These are phyloP conservation scores for Rhamnusium bicolor DNA, from an alignment of 2,888 invertebrate genomes.

Conservation along the genomic window DNA sequence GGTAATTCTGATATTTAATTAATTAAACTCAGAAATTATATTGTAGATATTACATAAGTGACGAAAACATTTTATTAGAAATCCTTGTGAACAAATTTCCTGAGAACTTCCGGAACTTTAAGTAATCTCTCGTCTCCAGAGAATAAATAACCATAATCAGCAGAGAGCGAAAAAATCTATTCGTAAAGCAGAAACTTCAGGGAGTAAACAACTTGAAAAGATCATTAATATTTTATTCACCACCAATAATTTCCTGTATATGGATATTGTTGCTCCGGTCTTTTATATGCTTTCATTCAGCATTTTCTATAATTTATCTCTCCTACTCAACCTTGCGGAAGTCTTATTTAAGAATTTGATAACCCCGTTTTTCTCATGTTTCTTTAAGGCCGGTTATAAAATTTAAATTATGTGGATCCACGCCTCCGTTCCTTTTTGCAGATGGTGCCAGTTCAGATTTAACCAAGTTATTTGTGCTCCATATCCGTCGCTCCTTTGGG, in stretches of 20 bases:
- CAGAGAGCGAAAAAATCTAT: neutral
- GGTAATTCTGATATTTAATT: no score
- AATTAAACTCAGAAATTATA: no score
- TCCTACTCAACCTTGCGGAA: neutral
- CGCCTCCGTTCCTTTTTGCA: conserved; percentile 5
- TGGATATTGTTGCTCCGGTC: no score
- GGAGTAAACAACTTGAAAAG: no score
- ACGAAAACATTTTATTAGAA: no score
- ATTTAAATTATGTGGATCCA: conserved; percentile 8
- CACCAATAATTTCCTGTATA: no score
- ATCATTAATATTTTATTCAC: no score
- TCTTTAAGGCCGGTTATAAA: conserved; percentile 6
- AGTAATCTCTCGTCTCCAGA: neutral
- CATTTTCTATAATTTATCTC: conserved; percentile 6
- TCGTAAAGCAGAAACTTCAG: neutral
- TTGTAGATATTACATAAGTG: no score
- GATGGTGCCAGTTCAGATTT: conserved; percentile 7
- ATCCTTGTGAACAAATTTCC: neutral
- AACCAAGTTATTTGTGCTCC: neutral
- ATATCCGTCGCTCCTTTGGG: neutral
- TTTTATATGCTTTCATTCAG: no score
- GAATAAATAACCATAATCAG: neutral
- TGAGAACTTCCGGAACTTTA: neutral
- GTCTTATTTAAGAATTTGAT: conserved; percentile 19
- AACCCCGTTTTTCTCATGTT: conserved; percentile 15